Conservation (phyloP, 2,113 vertebrate genomes). For the Scortum barcoo region DNA sequence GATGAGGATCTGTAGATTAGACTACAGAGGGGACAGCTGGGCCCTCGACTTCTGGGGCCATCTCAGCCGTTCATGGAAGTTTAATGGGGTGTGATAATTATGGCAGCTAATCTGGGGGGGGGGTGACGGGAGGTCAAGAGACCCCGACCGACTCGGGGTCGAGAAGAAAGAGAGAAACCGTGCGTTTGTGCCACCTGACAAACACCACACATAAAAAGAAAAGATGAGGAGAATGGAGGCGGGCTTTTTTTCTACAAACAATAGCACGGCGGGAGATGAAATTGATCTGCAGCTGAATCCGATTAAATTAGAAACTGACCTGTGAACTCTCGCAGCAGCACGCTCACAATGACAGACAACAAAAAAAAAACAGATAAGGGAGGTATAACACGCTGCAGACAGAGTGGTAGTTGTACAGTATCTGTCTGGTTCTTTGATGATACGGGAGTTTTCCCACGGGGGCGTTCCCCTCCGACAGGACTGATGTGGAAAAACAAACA, state of each 20-base stretch:
- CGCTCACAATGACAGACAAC: neutral
- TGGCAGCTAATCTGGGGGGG: slow-evolving; percentile 59
- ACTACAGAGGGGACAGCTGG: slow-evolving; percentile 67
- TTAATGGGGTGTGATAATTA: slow-evolving; percentile 75
- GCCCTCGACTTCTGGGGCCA: slow-evolving; percentile 46
- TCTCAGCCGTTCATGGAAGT: slow-evolving; percentile 45
- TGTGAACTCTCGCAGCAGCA: neutral
- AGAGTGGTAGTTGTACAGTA: slow-evolving; percentile 20
- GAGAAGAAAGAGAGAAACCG: slow-evolving; percentile 16
- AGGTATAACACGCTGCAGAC: slow-evolving; percentile 1
- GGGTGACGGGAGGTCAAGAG: slow-evolving; percentile 63
- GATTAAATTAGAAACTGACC: slow-evolving; percentile 8
- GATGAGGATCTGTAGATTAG: slow-evolving; percentile 54
- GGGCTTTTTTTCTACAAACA: slow-evolving; percentile 21
- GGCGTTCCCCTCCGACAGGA: slow-evolving; percentile 33
- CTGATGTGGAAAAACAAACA: slow-evolving; percentile 60
- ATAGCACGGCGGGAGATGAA: slow-evolving; percentile 36
- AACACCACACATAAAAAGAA: neutral
- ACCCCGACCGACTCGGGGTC: slow-evolving; percentile 60
- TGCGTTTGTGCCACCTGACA: slow-evolving; percentile 10
- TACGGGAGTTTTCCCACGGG: slow-evolving; percentile 53
- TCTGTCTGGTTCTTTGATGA: slow-evolving; percentile 58
- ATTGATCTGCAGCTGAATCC: slow-evolving; percentile 38
- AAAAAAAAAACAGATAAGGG: neutral
- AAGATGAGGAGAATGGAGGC: slow-evolving; percentile 21